These are phyloP conservation scores for Mercenaria mercenaria DNA, from an alignment of 1,140 invertebrate species.

Conservation along the genomic window DNA sequence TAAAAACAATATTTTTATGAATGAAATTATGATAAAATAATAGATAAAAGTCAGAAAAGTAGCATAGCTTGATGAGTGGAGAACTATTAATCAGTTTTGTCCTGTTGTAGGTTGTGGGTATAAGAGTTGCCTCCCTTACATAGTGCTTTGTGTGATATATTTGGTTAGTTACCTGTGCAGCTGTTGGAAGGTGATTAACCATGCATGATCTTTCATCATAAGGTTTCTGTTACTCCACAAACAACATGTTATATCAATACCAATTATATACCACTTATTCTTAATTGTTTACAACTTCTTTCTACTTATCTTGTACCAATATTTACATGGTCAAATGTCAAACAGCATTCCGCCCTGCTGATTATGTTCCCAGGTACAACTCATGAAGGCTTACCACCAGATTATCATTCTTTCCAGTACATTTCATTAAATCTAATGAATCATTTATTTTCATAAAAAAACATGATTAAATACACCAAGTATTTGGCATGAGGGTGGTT, in stretches of 20 bases:
- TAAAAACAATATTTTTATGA: no score
- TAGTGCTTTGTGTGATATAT: neutral
- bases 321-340: conserved; percentile 46
- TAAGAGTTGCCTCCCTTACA: conserved; percentile 8
- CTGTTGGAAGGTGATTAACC: neutral
- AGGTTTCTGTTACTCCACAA: conserved; percentile 10
- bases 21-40: no score
- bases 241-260: conserved; percentile 20
- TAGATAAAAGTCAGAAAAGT: no score
- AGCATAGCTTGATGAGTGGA: no score
- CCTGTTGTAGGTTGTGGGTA: no score
- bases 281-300: conserved; percentile 19
- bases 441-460: conserved; percentile 14
- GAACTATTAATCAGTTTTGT: no score
- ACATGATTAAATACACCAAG: conserved; percentile 2
- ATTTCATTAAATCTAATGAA: conserved; percentile 51
- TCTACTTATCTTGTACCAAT: conserved; percentile 26
- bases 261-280: conserved; percentile 28
- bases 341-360: neutral
- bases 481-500: neutral
- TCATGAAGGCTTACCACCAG: neutral
- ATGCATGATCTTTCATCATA: conserved; percentile 3
- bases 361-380: conserved; percentile 2
- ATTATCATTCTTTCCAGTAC: conserved; percentile 10
- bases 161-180: neutral